Base-by-base conservation (phyloP, 2,888 invertebrate species). In the Drosophila percnosoma region DNA sequence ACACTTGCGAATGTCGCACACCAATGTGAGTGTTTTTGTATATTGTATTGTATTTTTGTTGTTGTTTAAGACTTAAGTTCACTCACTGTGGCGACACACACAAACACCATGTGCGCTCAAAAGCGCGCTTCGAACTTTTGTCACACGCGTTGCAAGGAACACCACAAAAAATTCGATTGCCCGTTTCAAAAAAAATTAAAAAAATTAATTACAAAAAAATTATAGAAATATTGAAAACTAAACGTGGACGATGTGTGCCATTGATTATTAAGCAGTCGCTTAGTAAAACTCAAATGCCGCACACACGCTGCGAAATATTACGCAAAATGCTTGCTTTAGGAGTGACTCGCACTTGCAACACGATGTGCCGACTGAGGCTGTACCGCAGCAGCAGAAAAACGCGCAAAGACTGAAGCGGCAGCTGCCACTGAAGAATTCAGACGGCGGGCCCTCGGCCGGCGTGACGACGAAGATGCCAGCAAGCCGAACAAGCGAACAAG, bases 351-450 rank as follows among this genome's bases (percentile, higher is more conserved):
- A 73, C 45, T 38, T 63, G 57, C 33, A 57, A 71, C 54, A 70
- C 70, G 51, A 24, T 42, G 65, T 52, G 62, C 62, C 77, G 61
- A 63, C 65, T 59, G 70, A 48, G 52, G 71, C 73, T 58, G 70
- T 52, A 89, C 92, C 89, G 90, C 82, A 83, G 89, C 85, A 88
- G 88, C 85, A 88, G 87, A 84, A 90, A 92, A 87, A 89, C 93
- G 92, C 92, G 92, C 88, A 87, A 92, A 91, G 91, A 92, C 92
- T 92, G 83, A 91, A 82, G 68, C 80, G 64, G 75, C 75, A 67
- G 80, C 66, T 52, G 59, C 45, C 61, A 59, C 52, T 67, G 73
- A 72, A 75, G 73, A 75, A 62, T 71, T 51, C 42, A 53, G 40
- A 48, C 52, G 59, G 74, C 60, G 54, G 40, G 40, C 53, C 18